Percentiles rank a stretch among this genome's conserved stretches.
Evolutionary conservation across 2,797 vertebrate genomes (phyloP).

Genomic region (Labroides dimidiatus): DNA sequence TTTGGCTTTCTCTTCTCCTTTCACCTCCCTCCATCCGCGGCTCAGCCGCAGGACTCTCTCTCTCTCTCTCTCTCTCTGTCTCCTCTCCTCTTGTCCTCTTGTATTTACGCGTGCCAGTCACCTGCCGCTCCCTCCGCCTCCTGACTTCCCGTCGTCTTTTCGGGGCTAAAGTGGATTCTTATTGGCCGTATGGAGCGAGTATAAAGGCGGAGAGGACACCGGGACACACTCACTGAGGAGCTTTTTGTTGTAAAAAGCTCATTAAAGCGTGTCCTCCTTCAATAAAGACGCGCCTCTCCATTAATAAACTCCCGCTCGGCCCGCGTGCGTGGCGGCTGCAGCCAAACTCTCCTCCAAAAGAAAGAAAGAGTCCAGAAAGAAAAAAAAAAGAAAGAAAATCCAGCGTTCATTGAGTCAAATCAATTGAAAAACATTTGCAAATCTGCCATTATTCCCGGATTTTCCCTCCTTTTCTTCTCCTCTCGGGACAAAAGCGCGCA

Average conservation of each 20-base stretch:
- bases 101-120: constrained; percentile 77
- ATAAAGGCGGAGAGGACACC: constrained; percentile 39
- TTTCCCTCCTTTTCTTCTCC: constrained; percentile 78
- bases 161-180: constrained; percentile 84
- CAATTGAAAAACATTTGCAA: constrained; percentile 88
- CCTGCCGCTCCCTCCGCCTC: constrained; percentile 78
- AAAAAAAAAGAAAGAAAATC: constrained; percentile 32
- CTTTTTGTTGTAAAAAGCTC: constrained; percentile 87
- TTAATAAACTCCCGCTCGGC: constrained; percentile 83
- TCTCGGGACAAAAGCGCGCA: constrained; percentile 66
- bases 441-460: constrained; percentile 87
- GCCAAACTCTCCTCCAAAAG: constrained; percentile 57
- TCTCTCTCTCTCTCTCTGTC: not conserved
- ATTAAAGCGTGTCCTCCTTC: constrained; percentile 86
- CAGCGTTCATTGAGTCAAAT: constrained; percentile 85
- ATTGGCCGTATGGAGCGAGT: constrained; percentile 71
- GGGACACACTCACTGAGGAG: constrained; percentile 82
- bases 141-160: constrained; percentile 82
- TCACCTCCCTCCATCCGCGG: constrained; percentile 1
- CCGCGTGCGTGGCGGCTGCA: constrained; percentile 75
- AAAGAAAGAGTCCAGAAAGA: constrained; percentile 16
- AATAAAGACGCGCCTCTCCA: constrained; percentile 82
- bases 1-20: not conserved
- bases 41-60: not conserved
- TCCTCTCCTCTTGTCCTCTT: constrained; percentile 47